Evolutionary conservation across 2,797 vertebrate species (phyloP).

Genomic region (Paratrypauchen microcephalus): DNA sequence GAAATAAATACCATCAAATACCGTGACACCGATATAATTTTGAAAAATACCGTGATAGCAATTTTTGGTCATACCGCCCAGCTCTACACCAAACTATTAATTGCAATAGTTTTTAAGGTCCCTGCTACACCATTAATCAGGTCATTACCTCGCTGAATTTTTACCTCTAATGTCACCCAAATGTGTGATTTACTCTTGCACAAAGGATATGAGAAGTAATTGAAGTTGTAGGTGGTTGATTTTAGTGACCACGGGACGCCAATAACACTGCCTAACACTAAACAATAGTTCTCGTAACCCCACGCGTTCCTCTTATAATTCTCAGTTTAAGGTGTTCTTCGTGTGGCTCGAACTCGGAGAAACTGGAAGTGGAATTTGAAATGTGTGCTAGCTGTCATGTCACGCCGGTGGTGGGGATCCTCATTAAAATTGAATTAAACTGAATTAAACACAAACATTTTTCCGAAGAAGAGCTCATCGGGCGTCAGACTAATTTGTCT

Average conservation of each 20-base stretch:
- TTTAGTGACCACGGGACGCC: conserved; percentile 13
- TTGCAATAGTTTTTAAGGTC: neutral
- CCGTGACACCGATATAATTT: too few species aligned
- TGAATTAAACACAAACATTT: conserved; percentile 65
- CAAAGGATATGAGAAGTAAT: neutral
- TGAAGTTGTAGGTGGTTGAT: neutral
- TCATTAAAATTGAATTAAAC: conserved; percentile 71
- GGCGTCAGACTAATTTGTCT: conserved; percentile 65
- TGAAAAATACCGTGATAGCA: too few species aligned
- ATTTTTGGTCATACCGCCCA: too few species aligned
- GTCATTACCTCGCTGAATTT: neutral
- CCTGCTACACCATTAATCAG: neutral
- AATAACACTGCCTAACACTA: neutral
- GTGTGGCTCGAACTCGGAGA: conserved; percentile 26
- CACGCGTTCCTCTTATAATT: conserved; percentile 7
- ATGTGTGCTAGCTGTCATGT: conserved; percentile 19
- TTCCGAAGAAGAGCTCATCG: conserved; percentile 54
- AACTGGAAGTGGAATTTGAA: conserved; percentile 20
- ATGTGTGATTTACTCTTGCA: conserved; percentile 1
- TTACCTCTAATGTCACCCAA: neutral
- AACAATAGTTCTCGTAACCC: conserved; percentile 5
- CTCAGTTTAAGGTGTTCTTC: conserved; percentile 11
- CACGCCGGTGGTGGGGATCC: conserved; percentile 34
- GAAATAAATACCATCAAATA: too few species aligned
- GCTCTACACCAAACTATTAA: too few species aligned